A percentile compares a stretch with the other conserved stretches of the same genome.
phyloP scores from a whole-genome alignment of 2,888 invertebrate genomes.

The Diarsia dahlii region DNA sequence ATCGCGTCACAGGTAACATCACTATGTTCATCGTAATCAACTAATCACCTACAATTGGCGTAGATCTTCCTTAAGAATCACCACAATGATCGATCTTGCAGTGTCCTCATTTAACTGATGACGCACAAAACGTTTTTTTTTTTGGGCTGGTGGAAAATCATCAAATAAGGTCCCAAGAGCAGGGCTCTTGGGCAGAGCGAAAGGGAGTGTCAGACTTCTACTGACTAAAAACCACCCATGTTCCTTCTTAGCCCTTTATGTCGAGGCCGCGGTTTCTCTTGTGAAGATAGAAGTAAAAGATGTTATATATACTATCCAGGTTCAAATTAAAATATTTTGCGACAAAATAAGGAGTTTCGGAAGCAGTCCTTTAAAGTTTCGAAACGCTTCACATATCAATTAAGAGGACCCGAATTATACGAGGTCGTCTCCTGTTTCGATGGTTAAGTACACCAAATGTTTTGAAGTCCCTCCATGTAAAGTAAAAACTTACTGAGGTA shows the following conservation, averaged over 20 bases:
- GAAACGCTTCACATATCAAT: neutral
- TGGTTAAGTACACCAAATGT: neutral
- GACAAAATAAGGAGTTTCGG: neutral
- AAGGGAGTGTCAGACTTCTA: no score
- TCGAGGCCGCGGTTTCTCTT: no score
- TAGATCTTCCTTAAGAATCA: neutral
- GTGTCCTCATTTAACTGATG: neutral
- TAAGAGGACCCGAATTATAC: neutral
- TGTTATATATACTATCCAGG: neutral
- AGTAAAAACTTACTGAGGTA: neutral
- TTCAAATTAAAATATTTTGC: neutral
- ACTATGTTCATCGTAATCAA: neutral
- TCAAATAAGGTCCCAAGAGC: no score
- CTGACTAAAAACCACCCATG: no score
- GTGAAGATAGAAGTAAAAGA: no score
- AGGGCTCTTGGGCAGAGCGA: no score
- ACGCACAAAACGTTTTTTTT: no score
- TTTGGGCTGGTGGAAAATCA: no score
- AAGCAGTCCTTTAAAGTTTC: slow-evolving; percentile 19
- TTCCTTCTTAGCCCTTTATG: no score
- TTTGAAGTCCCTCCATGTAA: neutral
- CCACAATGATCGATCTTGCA: neutral
- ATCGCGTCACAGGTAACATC: slow-evolving; percentile 80
- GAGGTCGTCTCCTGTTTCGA: neutral
- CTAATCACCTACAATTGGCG: neutral